Percentiles rank a stretch among this genome's conserved stretches.
phyloP scores from a whole-genome alignment of 2,888 invertebrate species.

The Bhutanitis thaidina region DNA sequence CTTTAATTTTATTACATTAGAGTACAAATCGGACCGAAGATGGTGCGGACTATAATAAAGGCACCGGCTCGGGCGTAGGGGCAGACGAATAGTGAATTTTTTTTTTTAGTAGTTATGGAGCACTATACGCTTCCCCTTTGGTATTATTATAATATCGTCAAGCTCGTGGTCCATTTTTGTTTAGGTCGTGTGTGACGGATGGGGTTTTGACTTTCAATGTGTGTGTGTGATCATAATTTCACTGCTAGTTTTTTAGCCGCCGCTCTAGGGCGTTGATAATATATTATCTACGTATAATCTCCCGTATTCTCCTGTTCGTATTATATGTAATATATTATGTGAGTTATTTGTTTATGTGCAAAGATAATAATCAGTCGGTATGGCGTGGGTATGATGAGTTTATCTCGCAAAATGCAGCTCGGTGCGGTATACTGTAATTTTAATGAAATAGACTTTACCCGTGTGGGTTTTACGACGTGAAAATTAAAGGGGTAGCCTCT shows the following conservation, averaged over 20 bases:
- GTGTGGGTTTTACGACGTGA: slow-evolving; percentile 7
- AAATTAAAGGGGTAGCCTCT: slow-evolving; percentile 1
- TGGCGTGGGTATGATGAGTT: slow-evolving; percentile 5
- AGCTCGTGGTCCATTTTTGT: slow-evolving; percentile 55
- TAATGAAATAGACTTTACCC: slow-evolving; percentile 6
- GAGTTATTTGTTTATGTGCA: slow-evolving; percentile 4
- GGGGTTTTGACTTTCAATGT: slow-evolving; percentile 50
- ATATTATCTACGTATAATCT: slow-evolving; percentile 14
- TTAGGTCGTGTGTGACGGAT: slow-evolving; percentile 61
- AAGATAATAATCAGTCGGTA: slow-evolving; percentile 6
- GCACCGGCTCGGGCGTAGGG: slow-evolving; percentile 61
- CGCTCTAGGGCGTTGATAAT: slow-evolving; percentile 23
- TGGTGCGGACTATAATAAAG: slow-evolving; percentile 47
- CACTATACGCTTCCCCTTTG: slow-evolving; percentile 39
- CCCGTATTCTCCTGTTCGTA: slow-evolving; percentile 5
- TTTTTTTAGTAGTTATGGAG: slow-evolving; percentile 29
- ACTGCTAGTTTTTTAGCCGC: slow-evolving; percentile 24
- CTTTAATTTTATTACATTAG: slow-evolving; percentile 23
- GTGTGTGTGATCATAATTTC: slow-evolving; percentile 23
- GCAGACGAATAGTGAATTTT: slow-evolving; percentile 55
- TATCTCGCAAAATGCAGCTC: background rate
- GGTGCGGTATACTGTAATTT: background rate
- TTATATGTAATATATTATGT: slow-evolving; percentile 15
- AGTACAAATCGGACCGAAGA: slow-evolving; percentile 5
- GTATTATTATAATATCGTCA: slow-evolving; percentile 79